These are phyloP conservation scores for Malacoraja senta DNA, from an alignment of 2,797 vertebrate genomes.

Conservation along the genomic window DNA sequence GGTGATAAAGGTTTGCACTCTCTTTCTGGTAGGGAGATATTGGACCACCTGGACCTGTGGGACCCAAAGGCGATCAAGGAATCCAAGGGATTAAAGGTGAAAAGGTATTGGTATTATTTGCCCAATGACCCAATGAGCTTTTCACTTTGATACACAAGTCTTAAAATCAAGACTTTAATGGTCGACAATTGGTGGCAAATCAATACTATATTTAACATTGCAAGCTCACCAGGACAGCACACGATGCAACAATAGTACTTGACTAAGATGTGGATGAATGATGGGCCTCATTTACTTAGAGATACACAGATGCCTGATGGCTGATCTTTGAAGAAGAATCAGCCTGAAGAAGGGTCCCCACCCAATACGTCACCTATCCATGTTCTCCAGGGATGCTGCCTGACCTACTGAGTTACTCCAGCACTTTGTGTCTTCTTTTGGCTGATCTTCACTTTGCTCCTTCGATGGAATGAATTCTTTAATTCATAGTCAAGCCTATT, in stretches of 20 bases:
- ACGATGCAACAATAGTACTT: background rate
- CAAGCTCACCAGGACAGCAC: background rate
- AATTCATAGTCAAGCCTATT: background rate
- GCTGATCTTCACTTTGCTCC: too few relatives aligned
- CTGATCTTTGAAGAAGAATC: background rate
- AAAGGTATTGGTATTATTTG: constrained; percentile 58
- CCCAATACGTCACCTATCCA: too few relatives aligned
- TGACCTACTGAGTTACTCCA: too few relatives aligned
- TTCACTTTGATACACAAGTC: background rate
- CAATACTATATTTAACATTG: background rate
- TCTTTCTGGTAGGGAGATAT: constrained; percentile 62
- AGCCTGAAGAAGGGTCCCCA: too few relatives aligned
- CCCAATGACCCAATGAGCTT: background rate
- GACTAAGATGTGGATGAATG: background rate
- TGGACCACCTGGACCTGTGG: constrained; percentile 63
- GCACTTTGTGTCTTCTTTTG: too few relatives aligned
- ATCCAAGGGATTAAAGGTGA: constrained; percentile 72
- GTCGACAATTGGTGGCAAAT: background rate
- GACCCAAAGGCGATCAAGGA: constrained; percentile 70
- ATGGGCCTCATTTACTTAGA: background rate
- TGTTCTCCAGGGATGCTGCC: background rate
- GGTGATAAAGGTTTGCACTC: constrained; percentile 1
- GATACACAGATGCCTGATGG: background rate
- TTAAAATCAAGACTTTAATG: background rate
- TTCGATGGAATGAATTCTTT: background rate